Evolutionary conservation across 2,797 vertebrate genomes (phyloP), one percentile per base, ranked within the genome.

Genomic region (Notolabrus celidotus): DNA sequence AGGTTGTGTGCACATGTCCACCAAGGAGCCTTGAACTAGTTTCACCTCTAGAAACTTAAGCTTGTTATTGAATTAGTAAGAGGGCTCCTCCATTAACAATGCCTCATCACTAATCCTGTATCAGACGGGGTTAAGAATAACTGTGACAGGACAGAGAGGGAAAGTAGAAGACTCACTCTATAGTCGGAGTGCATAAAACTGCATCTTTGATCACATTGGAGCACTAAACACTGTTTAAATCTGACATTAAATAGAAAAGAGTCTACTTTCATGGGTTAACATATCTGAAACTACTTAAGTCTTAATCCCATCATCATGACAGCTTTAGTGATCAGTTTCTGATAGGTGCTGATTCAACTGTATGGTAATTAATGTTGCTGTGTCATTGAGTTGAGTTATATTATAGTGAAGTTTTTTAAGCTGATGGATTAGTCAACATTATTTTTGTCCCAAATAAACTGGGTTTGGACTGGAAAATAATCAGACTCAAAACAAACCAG

Each of bases 91-190:
- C 66, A 66, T 87, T 76, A 64, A 71, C 61, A 67, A 71, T 46
- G 74, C 62, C 72, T 64, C 60, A 41, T 76, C 67, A 63, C 69
- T 89, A 87, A 90, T 86, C 85, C 62, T 60, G 74, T 71, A 83
- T 87, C 80, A 89, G 77, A 83, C 84, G 33, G 50, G 38, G 75
- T 68, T 47, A 34, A 49, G 61, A 61, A 58, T 19, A 74, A 20
- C 16, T 7, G 51, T 66, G 64, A 74, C 64, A 70, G 62, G 45
- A 62, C 66, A 56, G 42, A 82, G 56, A 88, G 76, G 34, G 71
- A 86, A 85, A 89, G 82, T 77, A 33, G 7, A 46, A 27, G 54
- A 62, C 42, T 86, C 72, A 81, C 2, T 74, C 76, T 67, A 59
- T 61, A 83, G 55, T 42, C 7, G 43, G 46, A 73, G 64, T 42